Evolutionary conservation across 2,888 invertebrate genomes (phyloP).

Genomic region (Lampropteryx suffumata): DNA sequence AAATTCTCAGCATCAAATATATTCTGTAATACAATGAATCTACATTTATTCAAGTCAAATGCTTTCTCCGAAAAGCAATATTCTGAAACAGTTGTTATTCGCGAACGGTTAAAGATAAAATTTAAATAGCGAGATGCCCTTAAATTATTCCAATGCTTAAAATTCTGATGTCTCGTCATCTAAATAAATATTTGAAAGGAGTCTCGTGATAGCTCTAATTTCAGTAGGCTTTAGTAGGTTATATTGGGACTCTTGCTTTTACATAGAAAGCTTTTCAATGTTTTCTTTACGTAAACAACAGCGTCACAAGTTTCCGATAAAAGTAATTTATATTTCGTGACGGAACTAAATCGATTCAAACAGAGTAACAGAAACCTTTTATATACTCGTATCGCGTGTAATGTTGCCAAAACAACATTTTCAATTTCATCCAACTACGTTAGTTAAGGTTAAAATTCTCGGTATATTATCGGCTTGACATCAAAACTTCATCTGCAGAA

Average conservation of each 20-base stretch:
- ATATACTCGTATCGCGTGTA: too few species aligned
- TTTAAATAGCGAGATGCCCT: slow-evolving; percentile 45
- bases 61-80: slow-evolving; percentile 37
- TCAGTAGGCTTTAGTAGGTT: slow-evolving; percentile 37
- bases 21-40: slow-evolving; percentile 49
- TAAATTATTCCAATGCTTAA: slow-evolving; percentile 57
- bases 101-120: slow-evolving; percentile 50
- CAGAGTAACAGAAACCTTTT: background rate
- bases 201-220: slow-evolving; percentile 49
- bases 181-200: slow-evolving; percentile 63
- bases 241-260: slow-evolving; percentile 23
- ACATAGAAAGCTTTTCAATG: slow-evolving; percentile 14
- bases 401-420: too few species aligned
- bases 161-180: slow-evolving; percentile 54
- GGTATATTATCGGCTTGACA: slow-evolving; percentile 1
- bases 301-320: slow-evolving; percentile 1
- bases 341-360: background rate
- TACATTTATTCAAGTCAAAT: slow-evolving; percentile 55
- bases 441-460: slow-evolving; percentile 6
- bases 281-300: slow-evolving; percentile 3
- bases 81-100: slow-evolving; percentile 50
- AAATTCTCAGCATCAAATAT: slow-evolving; percentile 13
- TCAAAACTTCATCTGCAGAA: slow-evolving; percentile 8
- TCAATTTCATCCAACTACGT: slow-evolving; percentile 1
- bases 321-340: slow-evolving; percentile 2